phyloP scores from a whole-genome alignment of 1,140 invertebrate genomes.

The Copidosoma floridanum region DNA sequence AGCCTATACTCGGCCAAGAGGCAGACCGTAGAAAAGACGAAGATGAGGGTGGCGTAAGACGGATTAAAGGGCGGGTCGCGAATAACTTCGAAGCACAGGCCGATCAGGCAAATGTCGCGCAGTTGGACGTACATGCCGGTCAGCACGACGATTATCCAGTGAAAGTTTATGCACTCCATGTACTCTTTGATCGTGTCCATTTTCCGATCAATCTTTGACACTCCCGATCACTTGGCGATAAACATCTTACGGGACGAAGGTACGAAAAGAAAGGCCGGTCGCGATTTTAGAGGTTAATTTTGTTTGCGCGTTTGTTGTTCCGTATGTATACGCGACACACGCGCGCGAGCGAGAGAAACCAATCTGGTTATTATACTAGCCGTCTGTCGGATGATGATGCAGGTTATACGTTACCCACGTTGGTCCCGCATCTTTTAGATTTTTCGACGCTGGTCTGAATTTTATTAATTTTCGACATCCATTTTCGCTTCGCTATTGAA shows the following conservation, averaged over 20 bases:
- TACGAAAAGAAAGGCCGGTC: neutral
- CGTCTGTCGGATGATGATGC: neutral
- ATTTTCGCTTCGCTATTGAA: no score
- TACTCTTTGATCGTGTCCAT: constrained; percentile 45
- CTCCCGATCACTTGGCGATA: no score
- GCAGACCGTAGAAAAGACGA: constrained; percentile 48
- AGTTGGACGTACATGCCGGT: constrained; percentile 51
- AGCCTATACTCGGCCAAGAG: constrained; percentile 50
- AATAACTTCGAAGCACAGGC: constrained; percentile 45
- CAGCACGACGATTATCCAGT: constrained; percentile 48
- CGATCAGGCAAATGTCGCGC: constrained; percentile 51
- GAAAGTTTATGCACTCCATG: constrained; percentile 43
- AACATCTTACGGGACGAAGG: no score
- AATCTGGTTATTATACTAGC: constrained; percentile 9
- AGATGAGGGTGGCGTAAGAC: constrained; percentile 46
- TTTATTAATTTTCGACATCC: neutral
- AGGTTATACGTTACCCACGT: constrained; percentile 1
- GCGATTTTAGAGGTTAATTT: no score
- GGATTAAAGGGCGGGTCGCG: constrained; percentile 38
- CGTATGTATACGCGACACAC: no score
- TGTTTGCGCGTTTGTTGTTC: neutral
- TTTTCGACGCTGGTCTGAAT: neutral
- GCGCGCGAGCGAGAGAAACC: neutral
- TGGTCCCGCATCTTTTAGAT: neutral
- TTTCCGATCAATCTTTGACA: neutral